Evolutionary conservation across 2,113 vertebrate genomes (phyloP).

Genomic region (Hippocampus abdominalis): DNA sequence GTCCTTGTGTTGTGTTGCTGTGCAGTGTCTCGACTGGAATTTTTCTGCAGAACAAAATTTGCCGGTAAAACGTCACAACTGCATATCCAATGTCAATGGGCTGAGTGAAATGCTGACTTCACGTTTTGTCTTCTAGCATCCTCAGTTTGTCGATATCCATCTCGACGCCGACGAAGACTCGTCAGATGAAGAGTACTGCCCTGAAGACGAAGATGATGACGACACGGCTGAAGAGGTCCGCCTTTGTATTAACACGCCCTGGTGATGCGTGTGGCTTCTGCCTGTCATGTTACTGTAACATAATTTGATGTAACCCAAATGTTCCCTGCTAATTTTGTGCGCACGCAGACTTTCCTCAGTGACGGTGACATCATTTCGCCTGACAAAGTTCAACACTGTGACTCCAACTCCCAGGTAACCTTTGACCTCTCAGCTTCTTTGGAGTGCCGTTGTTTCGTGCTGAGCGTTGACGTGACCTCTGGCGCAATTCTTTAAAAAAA

Average conservation of each 20-base stretch:
- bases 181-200: constrained; percentile 94
- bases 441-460: not conserved
- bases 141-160: constrained; percentile 94
- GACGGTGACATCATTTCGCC: constrained; percentile 90
- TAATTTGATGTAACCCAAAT: not conserved
- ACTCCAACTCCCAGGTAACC: not conserved
- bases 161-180: constrained; percentile 94
- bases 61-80: not conserved
- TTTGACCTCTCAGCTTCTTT: not conserved
- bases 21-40: constrained; percentile 36
- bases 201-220: constrained; percentile 93
- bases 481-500: not conserved
- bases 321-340: not conserved
- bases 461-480: not conserved
- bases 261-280: not conserved
- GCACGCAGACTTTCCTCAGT: constrained; percentile 77
- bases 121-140: constrained; percentile 67
- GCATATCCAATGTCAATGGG: not conserved
- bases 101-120: not conserved
- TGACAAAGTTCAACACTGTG: constrained; percentile 64
- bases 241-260: not conserved
- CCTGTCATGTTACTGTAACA: not conserved
- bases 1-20: not conserved
- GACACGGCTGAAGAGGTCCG: constrained; percentile 85
- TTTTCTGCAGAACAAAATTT: constrained; percentile 12